A percentile compares a stretch with the other conserved stretches of the same genome.
These are phyloP conservation scores for Hirtodrosophila alboralis DNA, from an alignment of 2,888 invertebrate species.

Conservation along the genomic window DNA sequence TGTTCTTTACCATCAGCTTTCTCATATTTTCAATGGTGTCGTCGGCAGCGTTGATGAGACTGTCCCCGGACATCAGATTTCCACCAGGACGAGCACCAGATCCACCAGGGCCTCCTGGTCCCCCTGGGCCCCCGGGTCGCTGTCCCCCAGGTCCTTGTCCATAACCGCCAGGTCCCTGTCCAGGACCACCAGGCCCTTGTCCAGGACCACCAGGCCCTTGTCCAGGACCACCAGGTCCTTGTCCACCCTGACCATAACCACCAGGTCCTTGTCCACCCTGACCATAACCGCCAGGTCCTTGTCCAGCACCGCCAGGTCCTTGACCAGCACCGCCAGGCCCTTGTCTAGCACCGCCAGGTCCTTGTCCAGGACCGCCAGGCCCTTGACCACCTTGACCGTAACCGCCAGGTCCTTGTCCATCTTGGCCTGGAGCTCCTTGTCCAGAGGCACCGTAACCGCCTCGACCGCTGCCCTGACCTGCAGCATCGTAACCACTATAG, in stretches of 20 bases:
- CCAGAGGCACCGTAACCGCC: conserved; percentile 11
- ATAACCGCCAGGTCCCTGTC: not conserved
- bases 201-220: conserved; percentile 4
- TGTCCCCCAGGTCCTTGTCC: too few species aligned
- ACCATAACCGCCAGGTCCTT: too few species aligned
- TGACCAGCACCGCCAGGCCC: conserved; percentile 1
- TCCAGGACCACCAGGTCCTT: not conserved
- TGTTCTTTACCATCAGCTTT: conserved; percentile 65
- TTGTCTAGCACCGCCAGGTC: not conserved
- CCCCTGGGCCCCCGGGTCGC: conserved; percentile 2
- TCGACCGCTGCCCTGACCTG: not conserved
- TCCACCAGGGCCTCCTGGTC: conserved; percentile 1
- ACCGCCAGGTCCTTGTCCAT: conserved; percentile 2
- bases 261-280: not conserved
- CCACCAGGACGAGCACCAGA: conserved; percentile 8
- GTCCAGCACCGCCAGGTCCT: conserved; percentile 1
- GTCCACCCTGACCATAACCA: not conserved
- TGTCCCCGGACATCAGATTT: conserved; percentile 61
- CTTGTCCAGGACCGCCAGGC: not conserved
- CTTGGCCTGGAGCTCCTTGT: conserved; percentile 5
- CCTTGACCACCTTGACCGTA: not conserved
- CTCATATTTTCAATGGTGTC: conserved; percentile 64
- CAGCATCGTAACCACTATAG: not conserved
- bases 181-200: not conserved
- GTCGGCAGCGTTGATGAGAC: conserved; percentile 70